Evolutionary conservation across 2,888 invertebrate species (phyloP).

Genomic region (Drosophila buzzatii): DNA sequence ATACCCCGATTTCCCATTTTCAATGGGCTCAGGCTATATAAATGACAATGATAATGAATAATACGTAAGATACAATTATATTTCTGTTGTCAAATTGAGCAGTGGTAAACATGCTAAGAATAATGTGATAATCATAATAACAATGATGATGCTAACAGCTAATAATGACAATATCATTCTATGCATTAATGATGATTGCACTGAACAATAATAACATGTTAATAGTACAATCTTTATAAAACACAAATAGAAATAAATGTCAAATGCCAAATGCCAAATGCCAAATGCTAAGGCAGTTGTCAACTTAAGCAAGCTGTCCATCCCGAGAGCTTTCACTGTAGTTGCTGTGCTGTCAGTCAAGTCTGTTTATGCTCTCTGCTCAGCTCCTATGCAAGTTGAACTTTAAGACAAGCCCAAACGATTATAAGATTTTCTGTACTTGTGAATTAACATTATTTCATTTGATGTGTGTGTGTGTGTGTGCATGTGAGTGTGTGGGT

Average conservation of each 20-base stretch:
- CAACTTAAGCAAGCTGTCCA: not conserved
- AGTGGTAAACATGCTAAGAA: not conserved
- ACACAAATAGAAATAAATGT: not conserved
- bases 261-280: not conserved
- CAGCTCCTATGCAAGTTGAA: not conserved
- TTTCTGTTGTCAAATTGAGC: not conserved
- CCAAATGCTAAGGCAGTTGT: constrained; percentile 1
- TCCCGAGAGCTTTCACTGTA: constrained; percentile 1
- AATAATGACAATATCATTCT: not conserved
- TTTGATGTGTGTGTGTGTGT: not conserved
- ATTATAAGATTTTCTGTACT: constrained; percentile 15
- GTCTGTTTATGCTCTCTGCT: not conserved
- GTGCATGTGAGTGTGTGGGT: not conserved
- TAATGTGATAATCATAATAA: not conserved
- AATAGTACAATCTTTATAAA: not conserved
- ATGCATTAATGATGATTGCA: not conserved
- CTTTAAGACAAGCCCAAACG: constrained; percentile 2
- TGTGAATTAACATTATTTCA: constrained; percentile 6
- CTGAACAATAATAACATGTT: not conserved
- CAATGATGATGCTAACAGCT: not conserved
- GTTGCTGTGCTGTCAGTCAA: not conserved
- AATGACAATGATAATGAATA: not conserved
- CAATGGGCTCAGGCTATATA: too few relatives aligned
- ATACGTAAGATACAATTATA: not conserved
- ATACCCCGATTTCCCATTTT: too few relatives aligned